A percentile compares a stretch with the other conserved stretches of the same genome.
These are phyloP conservation scores for Thalassaphorura encarpata DNA, from an alignment of 1,140 invertebrate species.

Conservation along the genomic window DNA sequence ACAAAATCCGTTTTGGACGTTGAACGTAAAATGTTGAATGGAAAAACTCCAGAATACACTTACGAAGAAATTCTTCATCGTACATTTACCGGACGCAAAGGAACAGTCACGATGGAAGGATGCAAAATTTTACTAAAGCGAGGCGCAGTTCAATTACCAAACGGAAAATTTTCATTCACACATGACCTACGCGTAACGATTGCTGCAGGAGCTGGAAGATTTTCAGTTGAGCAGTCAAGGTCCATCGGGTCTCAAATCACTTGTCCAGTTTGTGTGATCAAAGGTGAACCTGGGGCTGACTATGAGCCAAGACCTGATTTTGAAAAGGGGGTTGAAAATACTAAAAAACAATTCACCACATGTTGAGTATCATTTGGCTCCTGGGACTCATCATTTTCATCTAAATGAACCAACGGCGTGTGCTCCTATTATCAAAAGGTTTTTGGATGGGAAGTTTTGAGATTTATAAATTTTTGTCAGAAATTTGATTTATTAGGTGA, in stretches of 20 bases:
- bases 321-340: slow-evolving; percentile 5
- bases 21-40: slow-evolving; percentile 17
- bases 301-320: slow-evolving; percentile 26
- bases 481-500: not conserved
- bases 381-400: slow-evolving; percentile 32
- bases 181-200: slow-evolving; percentile 27
- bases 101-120: slow-evolving; percentile 32
- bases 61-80: slow-evolving; percentile 31
- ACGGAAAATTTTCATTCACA: slow-evolving; percentile 14
- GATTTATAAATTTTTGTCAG: not conserved
- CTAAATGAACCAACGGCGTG: slow-evolving; percentile 17
- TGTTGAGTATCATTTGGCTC: slow-evolving; percentile 23
- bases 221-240: slow-evolving; percentile 11
- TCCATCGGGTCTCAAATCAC: slow-evolving; percentile 11
- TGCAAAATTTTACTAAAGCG: slow-evolving; percentile 34
- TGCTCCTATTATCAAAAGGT: slow-evolving; percentile 25
- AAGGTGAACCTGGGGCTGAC: slow-evolving; percentile 26
- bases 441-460: not conserved
- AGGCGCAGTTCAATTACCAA: slow-evolving; percentile 24
- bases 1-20: slow-evolving; percentile 9
- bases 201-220: slow-evolving; percentile 9
- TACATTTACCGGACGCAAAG: slow-evolving; percentile 27
- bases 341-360: not conserved
- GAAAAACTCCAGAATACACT: slow-evolving; percentile 10
- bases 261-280: slow-evolving; percentile 26